Conservation (phyloP, 92 coral and sea anemone species). For the Meandrina meandrites region DNA sequence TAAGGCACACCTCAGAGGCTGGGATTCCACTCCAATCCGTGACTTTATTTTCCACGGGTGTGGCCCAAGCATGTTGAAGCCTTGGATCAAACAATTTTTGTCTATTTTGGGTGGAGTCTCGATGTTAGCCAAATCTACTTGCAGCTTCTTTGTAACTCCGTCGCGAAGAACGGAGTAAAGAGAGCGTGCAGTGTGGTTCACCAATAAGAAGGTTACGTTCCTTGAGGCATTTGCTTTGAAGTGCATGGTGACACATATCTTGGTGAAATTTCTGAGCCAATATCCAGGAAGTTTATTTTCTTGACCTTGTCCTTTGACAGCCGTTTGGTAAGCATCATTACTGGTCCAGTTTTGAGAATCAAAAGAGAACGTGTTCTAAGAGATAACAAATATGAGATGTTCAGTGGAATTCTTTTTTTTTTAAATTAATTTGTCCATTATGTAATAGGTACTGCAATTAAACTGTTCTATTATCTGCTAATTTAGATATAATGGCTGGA, state of each 20-base stretch:
- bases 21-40: background rate
- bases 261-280: slow-evolving; percentile 5
- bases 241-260: background rate
- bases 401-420: too few species aligned
- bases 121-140: background rate
- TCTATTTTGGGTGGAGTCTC: slow-evolving; percentile 1
- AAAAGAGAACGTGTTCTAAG: background rate
- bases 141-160: background rate
- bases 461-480: too few species aligned
- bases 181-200: background rate
- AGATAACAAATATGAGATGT: too few species aligned
- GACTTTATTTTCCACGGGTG: background rate
- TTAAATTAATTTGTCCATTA: too few species aligned
- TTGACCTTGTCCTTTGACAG: background rate
- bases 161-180: background rate
- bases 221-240: background rate
- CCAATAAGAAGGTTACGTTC: background rate
- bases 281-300: background rate
- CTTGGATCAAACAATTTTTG: background rate
- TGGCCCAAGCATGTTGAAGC: background rate
- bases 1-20: background rate
- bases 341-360: background rate
- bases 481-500: too few species aligned
- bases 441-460: too few species aligned
- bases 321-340: background rate